Evolutionary conservation across 2,797 vertebrate species (phyloP), one percentile per base, ranked within the genome.

Genomic region (Phoxinus dragarum): DNA sequence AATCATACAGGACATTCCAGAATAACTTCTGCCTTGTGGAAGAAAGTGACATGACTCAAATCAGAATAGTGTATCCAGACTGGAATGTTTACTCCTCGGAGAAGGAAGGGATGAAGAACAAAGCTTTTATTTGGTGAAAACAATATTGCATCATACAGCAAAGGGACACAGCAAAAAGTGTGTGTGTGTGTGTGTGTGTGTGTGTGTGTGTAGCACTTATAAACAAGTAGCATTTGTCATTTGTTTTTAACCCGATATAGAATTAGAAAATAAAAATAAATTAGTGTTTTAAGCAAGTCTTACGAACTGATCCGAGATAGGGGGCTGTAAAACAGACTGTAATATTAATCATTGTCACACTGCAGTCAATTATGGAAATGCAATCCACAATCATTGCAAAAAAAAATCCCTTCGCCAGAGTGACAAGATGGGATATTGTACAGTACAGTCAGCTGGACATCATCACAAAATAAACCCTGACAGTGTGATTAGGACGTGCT

Each of bases 61-160:
- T 56, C 75, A 72, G 38, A 61, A 78, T 72, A 47, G 74, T 54
- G 73, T 68, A 47, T 78, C 42, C 49, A 67, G n/a, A 64, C 54
- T 82, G 34, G n/a, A 61, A 40, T 84, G 83, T 84, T 71, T 84
- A 72, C 75, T 84, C 75, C 83, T 47, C 38, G 10, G 75, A 84
- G 75, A 31, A 59, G 71, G 75, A 61, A 11, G 31, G 47, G 54
- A 64, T 74, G 38, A 71, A 61, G 52, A 72, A 71, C 67, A 64
- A 85, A 80, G 76, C 67, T 80, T 84, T 79, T 84, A 79, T 67
- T 17, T 68, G 82, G 72, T 84, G 82, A 67, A 84, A 84, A 68
- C 44, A 68, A 79, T 67, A 72, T 84, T 84, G 66, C 83, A 71
- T 79, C 83, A 84, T 78, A 72, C 54, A 79, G 76, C 83, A 61